Evolutionary conservation across 2,113 vertebrate genomes (phyloP).

Genomic region (Misgurnus anguillicaudatus): DNA sequence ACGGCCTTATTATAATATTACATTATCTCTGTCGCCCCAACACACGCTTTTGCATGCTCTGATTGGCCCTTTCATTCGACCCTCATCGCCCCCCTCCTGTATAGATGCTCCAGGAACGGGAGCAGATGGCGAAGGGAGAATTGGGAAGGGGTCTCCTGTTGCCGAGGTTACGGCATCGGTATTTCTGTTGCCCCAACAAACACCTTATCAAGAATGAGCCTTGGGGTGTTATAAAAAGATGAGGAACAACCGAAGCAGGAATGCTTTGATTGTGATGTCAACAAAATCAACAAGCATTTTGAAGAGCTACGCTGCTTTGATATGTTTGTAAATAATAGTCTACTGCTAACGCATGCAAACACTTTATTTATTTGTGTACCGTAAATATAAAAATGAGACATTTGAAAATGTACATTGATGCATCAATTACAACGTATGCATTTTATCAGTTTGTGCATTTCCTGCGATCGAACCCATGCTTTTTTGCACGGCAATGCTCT

Average conservation of each 20-base stretch:
- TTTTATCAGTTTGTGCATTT: too few relatives aligned
- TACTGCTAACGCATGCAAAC: neutral
- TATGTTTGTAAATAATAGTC: slow-evolving; percentile 21
- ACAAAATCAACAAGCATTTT: slow-evolving; percentile 19
- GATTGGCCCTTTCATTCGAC: slow-evolving; percentile 63
- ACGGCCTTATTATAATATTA: slow-evolving; percentile 47
- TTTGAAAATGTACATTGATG: too few relatives aligned
- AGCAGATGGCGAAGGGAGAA: slow-evolving; percentile 69
- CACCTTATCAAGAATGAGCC: slow-evolving; percentile 37
- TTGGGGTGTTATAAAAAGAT: neutral
- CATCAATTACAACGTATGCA: too few relatives aligned
- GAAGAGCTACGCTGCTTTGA: neutral
- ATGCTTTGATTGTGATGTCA: slow-evolving; percentile 37
- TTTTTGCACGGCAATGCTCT: too few relatives aligned
- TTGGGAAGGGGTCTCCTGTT: slow-evolving; percentile 40
- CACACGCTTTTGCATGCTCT: slow-evolving; percentile 62
- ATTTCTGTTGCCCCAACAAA: slow-evolving; percentile 51
- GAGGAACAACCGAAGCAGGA: neutral
- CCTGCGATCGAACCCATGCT: too few relatives aligned
- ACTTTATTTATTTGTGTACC: neutral
- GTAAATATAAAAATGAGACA: too few relatives aligned
- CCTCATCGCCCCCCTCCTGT: slow-evolving; percentile 46
- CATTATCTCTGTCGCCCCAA: slow-evolving; percentile 43
- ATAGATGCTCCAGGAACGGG: slow-evolving; percentile 40
- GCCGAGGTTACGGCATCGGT: slow-evolving; percentile 28